Evolutionary conservation across 1,140 invertebrate species (phyloP), one percentile per base, ranked within the genome.

Genomic region (Drosophila pruinosa): DNA sequence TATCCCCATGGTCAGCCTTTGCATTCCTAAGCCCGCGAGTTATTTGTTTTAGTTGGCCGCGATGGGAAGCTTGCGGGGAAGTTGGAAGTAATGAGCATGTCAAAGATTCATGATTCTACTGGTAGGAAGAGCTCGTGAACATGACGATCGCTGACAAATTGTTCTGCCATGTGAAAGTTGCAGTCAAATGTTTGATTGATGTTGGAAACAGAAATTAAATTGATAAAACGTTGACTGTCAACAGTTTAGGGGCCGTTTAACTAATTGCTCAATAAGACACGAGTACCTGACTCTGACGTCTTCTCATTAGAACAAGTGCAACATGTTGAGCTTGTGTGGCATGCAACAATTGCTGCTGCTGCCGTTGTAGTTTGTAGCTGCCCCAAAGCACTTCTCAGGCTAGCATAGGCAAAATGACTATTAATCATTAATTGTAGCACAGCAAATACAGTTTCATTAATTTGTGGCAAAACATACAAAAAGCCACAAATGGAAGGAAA

Each of bases 61-160:
- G 21, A 12, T 24, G 31, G 39, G 15, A 12, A 45, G 24, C 4
- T 53, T 58, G 43, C 5, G 41, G 26, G 17, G 22, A 28, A 43
- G 10, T 3, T n/a, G 22, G 2, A 24, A n/a, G 26, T 67, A 85
- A 85, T 79, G 80, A 85, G 80, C 80, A 67, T 85, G 81, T 86
- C 82, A 88, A 79, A 78, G 86, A 81, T 75, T 81, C 77, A 72
- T 75, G 86, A 81, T 88, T 86, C 82, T 86, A 86, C 81, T 86
- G 81, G 81, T 81, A 47, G 43, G 39, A 41, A 21, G 7, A 41
- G 39, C 14, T 36, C 28, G 48, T 52, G 6, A 65, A 57, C 56
- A 54, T 54, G 53, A 54, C 12, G 17, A 54, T 31, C 41, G 54
- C 85, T 88, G 81, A 86, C 77, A 86, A 86, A 86, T 86, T 68